Percentiles rank a stretch among this genome's conserved stretches.
Conservation (phyloP, 1,140 invertebrate species). For the Sinella curviseta region DNA sequence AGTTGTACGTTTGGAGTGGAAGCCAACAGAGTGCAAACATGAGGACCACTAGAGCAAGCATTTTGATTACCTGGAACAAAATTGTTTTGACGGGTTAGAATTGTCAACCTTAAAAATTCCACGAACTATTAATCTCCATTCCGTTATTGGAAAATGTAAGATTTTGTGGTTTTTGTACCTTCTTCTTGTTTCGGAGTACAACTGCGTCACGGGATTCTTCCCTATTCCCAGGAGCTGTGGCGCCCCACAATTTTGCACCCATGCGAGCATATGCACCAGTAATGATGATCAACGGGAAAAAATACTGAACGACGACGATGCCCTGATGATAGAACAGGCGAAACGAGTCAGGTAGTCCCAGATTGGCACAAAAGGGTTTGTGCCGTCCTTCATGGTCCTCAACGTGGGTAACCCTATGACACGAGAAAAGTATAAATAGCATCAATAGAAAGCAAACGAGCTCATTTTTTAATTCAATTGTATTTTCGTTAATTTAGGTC, state of each 20-base stretch:
- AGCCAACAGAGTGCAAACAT: conserved; percentile 79
- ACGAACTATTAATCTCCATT: too few relatives aligned
- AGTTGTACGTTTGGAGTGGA: conserved; percentile 74
- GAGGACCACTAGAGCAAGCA: conserved; percentile 77
- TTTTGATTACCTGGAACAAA: conserved; percentile 78
- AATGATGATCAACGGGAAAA: conserved; percentile 74
- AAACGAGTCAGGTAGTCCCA: conserved; percentile 58
- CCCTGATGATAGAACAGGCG: conserved; percentile 62
- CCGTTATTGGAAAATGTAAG: too few relatives aligned
- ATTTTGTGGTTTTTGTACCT: conserved; percentile 65
- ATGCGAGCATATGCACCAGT: conserved; percentile 77
- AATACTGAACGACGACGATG: conserved; percentile 67
- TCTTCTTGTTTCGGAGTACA: conserved; percentile 76
- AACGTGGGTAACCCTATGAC: conserved; percentile 48
- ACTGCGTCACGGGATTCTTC: conserved; percentile 72
- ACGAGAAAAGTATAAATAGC: too few relatives aligned
- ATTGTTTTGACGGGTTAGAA: too few relatives aligned
- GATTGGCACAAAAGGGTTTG: conserved; percentile 65
- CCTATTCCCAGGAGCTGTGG: conserved; percentile 71
- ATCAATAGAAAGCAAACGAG: too few relatives aligned
- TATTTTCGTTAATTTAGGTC: too few relatives aligned
- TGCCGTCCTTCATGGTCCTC: conserved; percentile 48
- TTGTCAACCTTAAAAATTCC: too few relatives aligned
- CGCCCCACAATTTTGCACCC: conserved; percentile 72
- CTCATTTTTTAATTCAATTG: too few relatives aligned